Evolutionary conservation across 2,888 invertebrate genomes (phyloP).

Genomic region (Scelioninae gen. 2): DNA sequence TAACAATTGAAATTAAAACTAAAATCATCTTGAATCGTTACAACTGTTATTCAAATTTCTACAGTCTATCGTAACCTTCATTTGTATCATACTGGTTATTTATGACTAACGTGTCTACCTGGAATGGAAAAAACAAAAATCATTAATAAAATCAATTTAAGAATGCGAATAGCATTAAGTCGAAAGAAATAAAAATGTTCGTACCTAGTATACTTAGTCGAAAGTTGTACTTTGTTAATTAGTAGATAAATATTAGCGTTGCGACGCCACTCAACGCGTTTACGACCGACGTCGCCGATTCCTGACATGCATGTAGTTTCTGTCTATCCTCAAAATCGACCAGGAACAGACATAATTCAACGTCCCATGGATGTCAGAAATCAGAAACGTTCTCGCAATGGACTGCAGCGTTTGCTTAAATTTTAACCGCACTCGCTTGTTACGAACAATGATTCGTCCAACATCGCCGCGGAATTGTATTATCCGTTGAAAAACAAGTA

Average conservation of each 20-base stretch:
- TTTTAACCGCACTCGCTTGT: conserved; percentile 62
- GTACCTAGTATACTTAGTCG: conserved; percentile 50
- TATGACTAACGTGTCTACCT: no score
- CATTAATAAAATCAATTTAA: no score
- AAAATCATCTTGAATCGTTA: no score
- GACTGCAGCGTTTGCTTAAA: conserved; percentile 50
- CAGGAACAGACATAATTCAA: conserved; percentile 58
- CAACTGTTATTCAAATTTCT: no score
- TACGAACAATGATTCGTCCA: conserved; percentile 58
- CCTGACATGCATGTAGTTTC: conserved; percentile 75
- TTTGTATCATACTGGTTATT: no score
- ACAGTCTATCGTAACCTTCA: no score
- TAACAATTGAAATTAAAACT: no score
- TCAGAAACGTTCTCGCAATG: conserved; percentile 51
- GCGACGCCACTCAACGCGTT: conserved; percentile 76
- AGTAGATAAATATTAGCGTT: conserved; percentile 69
- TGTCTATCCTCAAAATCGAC: conserved; percentile 65
- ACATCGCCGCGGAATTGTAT: conserved; percentile 66
- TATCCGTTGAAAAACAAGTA: conserved; percentile 72
- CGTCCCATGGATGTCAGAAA: conserved; percentile 58
- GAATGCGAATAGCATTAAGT: no score
- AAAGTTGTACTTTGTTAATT: conserved; percentile 43
- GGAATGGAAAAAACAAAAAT: no score
- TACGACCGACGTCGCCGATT: conserved; percentile 74
- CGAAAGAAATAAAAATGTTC: conserved; percentile 8